Conservation (phyloP, 2,888 invertebrate genomes). For the Caenorhabditis macrosperma region DNA sequence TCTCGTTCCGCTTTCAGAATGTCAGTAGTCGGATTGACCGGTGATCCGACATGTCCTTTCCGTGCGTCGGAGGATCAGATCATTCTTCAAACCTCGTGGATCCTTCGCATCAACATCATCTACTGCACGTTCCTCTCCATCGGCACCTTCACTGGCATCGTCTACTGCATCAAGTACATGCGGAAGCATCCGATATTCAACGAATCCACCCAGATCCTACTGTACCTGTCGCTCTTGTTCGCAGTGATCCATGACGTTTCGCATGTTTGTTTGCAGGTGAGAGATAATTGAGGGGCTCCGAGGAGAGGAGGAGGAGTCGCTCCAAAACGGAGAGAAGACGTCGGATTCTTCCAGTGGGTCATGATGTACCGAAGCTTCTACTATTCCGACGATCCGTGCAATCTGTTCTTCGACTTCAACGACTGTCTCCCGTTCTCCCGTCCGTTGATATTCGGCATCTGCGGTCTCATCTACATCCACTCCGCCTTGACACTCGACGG, state of each 20-base stretch:
- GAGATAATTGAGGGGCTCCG: neutral
- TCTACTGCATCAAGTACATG: constrained; percentile 31
- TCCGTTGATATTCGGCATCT: constrained; percentile 21
- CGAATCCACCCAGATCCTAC: constrained; percentile 23
- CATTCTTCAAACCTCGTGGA: constrained; percentile 51
- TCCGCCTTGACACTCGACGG: constrained; percentile 39
- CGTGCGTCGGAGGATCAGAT: constrained; percentile 28
- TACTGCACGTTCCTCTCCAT: constrained; percentile 47
- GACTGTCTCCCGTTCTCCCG: constrained; percentile 16
- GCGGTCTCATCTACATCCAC: constrained; percentile 40
- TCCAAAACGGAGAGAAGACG: too few relatives aligned
- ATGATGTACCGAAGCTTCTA: constrained; percentile 41
- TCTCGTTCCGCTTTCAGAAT: constrained; percentile 15
- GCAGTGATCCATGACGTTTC: constrained; percentile 46
- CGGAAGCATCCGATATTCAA: constrained; percentile 51
- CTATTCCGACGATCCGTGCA: constrained; percentile 51
- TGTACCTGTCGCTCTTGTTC: constrained; percentile 41
- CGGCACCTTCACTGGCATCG: constrained; percentile 21
- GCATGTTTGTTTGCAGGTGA: constrained; percentile 44
- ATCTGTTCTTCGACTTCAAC: constrained; percentile 28
- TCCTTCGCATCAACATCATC: constrained; percentile 42
- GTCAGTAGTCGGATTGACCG: constrained; percentile 6
- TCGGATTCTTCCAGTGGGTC: constrained; percentile 31
- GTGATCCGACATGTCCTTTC: constrained; percentile 31
- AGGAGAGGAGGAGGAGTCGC: neutral